Evolutionary conservation across 53 echinoderm and acorn worm species (phyloP).

Genomic region (Paelopatides confundens): DNA sequence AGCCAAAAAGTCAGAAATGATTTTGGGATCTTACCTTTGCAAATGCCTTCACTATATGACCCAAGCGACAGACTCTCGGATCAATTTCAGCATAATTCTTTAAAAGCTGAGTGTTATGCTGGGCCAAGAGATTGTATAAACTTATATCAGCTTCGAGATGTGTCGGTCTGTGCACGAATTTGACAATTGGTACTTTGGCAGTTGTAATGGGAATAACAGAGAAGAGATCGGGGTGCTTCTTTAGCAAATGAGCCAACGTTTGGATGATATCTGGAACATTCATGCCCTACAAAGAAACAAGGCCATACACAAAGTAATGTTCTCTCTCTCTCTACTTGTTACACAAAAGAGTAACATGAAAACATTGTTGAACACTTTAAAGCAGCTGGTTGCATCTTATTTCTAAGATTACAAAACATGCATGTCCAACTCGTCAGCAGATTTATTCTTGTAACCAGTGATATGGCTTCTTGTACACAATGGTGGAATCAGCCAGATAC

Average conservation of each 20-base stretch:
- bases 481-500: no score
- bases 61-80: slow-evolving; percentile 73
- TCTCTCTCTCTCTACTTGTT: no score
- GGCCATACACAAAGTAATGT: no score
- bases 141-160: slow-evolving; percentile 92
- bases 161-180: slow-evolving; percentile 78
- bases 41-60: slow-evolving; percentile 82
- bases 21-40: slow-evolving; percentile 74
- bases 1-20: not conserved
- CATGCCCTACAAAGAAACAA: slow-evolving; percentile 50
- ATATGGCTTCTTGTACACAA: no score
- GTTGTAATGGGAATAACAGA: slow-evolving; percentile 81
- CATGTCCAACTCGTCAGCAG: no score
- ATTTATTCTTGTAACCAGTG: no score
- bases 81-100: slow-evolving; percentile 78
- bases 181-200: slow-evolving; percentile 94
- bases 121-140: slow-evolving; percentile 93
- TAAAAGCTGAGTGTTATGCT: slow-evolving; percentile 86
- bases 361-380: no score
- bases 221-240: slow-evolving; percentile 69
- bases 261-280: slow-evolving; percentile 80
- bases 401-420: no score
- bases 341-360: not conserved
- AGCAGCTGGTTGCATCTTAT: no score
- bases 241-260: slow-evolving; percentile 74